A percentile compares a stretch with the other conserved stretches of the same genome.
These are phyloP conservation scores for Orthonychiurus folsomi DNA, from an alignment of 2,888 invertebrate genomes.

Conservation along the genomic window DNA sequence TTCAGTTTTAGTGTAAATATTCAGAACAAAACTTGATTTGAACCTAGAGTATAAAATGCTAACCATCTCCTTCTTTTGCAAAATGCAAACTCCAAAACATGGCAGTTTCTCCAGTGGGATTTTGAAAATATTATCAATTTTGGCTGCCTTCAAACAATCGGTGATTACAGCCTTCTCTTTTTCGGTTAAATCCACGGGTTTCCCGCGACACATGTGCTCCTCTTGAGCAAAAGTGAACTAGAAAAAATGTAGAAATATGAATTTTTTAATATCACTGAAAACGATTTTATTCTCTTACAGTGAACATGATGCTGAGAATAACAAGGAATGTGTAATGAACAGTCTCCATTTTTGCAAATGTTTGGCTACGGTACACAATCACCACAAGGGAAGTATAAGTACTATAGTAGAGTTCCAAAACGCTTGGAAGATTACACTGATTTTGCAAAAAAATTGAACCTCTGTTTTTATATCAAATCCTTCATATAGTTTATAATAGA, in stretches of 20 bases:
- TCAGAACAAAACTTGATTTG: not conserved
- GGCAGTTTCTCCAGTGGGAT: conserved; percentile 35
- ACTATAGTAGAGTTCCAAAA: too few species aligned
- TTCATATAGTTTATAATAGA: too few species aligned
- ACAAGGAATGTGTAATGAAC: not conserved
- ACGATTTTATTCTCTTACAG: not conserved
- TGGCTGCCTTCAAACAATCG: conserved; percentile 30
- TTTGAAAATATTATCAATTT: conserved; percentile 29
- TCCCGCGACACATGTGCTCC: conserved; percentile 23
- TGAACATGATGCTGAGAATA: not conserved
- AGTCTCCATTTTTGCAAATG: not conserved
- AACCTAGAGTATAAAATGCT: conserved; percentile 1
- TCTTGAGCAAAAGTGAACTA: conserved; percentile 5
- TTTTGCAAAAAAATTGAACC: too few species aligned
- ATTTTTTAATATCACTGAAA: too few species aligned
- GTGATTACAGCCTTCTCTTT: conserved; percentile 30
- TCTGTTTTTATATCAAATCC: too few species aligned
- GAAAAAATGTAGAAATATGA: not conserved
- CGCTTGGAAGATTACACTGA: too few species aligned
- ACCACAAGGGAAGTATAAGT: too few species aligned
- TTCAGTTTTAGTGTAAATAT: not conserved
- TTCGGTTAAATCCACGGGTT: conserved; percentile 28
- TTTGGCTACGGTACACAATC: too few species aligned
- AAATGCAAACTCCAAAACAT: conserved; percentile 37
- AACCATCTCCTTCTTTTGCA: conserved; percentile 29